Evolutionary conservation across 1,140 invertebrate genomes (phyloP), one percentile per base, ranked within the genome.

Genomic region (Zaprionus lachaisei): DNA sequence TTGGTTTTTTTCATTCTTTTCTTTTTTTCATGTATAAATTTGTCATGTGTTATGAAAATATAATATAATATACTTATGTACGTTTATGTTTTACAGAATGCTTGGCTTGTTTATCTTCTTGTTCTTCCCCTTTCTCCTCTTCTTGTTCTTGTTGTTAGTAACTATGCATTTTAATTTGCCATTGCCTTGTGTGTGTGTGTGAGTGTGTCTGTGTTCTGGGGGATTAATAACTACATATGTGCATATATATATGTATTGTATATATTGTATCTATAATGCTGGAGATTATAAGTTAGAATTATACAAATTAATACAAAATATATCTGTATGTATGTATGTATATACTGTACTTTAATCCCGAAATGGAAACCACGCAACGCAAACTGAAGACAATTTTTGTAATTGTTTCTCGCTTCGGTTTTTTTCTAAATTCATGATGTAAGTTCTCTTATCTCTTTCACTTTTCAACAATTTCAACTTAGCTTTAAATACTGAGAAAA

Each of bases 21-120:
- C 0, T 17, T 44, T 68, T 86, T 79, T 79, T 78, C 75, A 90
- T 89, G 85, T 89, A 89, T 89, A 89, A 89, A 89, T 89, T 89
- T 90, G 81, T 89, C 84, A 89, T 89, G 84, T 89, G 85, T 89
- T 89, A 89, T 89, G 84, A 89, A 89, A 89, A 89, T 89, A 89
- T 89, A 89, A 89, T 89, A 89, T 89, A 89, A 89, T 89, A 89
- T 89, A 89, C 81, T 89, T 89, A 89, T 89, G 84, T 90, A 90
- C 71, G 85, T 87, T 89, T 69, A 90, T 89, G 80, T 87, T 87
- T 87, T 87, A 87, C 84, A 87, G 84, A 87, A 89, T 90, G 84
- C 84, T 89, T 89, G 84, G 84, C 84, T 90, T 77, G 65, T 65
- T 72, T n/a, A 14, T 65, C 34, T 28, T 58, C 56, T 5, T 63